Evolutionary conservation across 2,113 vertebrate genomes (phyloP).

Genomic region (Trematocara zebra): DNA sequence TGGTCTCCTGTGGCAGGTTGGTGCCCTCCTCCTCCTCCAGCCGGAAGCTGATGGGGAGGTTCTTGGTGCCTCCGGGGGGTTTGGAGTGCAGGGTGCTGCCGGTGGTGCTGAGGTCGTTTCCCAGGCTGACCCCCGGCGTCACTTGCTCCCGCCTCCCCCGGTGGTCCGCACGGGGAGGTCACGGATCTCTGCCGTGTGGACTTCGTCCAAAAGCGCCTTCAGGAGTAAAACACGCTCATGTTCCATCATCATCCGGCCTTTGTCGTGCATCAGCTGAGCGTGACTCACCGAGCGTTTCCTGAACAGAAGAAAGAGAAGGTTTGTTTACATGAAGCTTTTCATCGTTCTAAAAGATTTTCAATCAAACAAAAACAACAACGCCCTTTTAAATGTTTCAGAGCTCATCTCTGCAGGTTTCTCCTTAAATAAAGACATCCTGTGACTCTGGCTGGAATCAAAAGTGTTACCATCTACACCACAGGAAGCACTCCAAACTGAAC

Average conservation of each 20-base stretch:
- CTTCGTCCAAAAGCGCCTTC: constrained; percentile 86
- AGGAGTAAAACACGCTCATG: constrained; percentile 92
- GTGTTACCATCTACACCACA: neutral
- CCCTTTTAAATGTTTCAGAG: neutral
- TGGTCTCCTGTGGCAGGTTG: constrained; percentile 90
- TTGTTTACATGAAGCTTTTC: neutral
- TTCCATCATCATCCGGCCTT: constrained; percentile 79
- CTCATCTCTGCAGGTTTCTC: neutral
- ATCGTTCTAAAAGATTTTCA: neutral
- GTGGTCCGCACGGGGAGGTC: constrained; percentile 55
- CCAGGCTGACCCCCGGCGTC: neutral
- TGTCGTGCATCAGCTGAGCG: constrained; percentile 96
- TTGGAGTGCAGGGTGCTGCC: constrained; percentile 81
- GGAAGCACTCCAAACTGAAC: neutral
- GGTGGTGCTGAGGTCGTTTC: constrained; percentile 47
- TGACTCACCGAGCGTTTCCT: constrained; percentile 92
- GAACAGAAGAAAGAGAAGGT: neutral
- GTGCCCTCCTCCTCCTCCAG: constrained; percentile 77
- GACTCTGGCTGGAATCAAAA: neutral
- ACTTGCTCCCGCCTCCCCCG: neutral
- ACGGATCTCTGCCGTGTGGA: constrained; percentile 90
- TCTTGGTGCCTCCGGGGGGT: constrained; percentile 83
- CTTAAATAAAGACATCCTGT: neutral
- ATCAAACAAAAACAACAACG: neutral
- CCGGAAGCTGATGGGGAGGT: constrained; percentile 78